A percentile compares a stretch with the other conserved stretches of the same genome.
Conservation (phyloP, 2,797 vertebrate species). For the Microctenopoma steveboyesi region DNA sequence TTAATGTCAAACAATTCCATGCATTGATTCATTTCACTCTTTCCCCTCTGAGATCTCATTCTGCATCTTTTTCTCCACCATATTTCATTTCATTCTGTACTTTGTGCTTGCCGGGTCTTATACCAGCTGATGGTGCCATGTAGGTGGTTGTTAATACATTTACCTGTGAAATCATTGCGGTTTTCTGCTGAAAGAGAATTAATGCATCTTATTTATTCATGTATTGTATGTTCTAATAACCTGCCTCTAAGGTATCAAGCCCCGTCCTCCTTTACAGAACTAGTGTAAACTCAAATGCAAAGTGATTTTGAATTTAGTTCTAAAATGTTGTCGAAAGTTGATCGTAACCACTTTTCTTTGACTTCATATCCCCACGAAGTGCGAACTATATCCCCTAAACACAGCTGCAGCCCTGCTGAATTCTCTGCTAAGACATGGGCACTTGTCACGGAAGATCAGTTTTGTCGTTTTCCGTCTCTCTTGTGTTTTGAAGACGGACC, state of each 20-base stretch:
- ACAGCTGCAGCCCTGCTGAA: constrained; percentile 57
- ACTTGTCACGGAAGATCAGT: constrained; percentile 69
- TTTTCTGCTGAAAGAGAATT: background rate
- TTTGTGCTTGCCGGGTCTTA: background rate
- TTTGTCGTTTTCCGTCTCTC: constrained; percentile 63
- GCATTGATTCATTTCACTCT: background rate
- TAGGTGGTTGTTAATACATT: background rate
- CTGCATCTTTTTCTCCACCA: background rate
- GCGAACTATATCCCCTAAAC: constrained; percentile 58
- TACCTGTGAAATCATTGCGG: background rate
- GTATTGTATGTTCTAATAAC: no score
- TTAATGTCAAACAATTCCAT: no score
- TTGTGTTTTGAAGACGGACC: constrained; percentile 69
- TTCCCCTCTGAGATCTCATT: background rate
- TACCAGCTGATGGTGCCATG: background rate
- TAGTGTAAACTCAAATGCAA: background rate
- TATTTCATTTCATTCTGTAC: background rate
- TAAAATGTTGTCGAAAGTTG: constrained; percentile 34
- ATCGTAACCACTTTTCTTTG: background rate
- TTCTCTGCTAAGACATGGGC: constrained; percentile 61
- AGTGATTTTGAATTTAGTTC: no score
- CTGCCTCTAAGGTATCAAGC: no score
- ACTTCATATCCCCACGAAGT: constrained; percentile 21
- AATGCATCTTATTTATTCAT: background rate
- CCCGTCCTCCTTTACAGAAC: background rate